A percentile compares a stretch with the other conserved stretches of the same genome.
phyloP scores from a whole-genome alignment of 2,888 invertebrate species.

The Tineola bisselliella region DNA sequence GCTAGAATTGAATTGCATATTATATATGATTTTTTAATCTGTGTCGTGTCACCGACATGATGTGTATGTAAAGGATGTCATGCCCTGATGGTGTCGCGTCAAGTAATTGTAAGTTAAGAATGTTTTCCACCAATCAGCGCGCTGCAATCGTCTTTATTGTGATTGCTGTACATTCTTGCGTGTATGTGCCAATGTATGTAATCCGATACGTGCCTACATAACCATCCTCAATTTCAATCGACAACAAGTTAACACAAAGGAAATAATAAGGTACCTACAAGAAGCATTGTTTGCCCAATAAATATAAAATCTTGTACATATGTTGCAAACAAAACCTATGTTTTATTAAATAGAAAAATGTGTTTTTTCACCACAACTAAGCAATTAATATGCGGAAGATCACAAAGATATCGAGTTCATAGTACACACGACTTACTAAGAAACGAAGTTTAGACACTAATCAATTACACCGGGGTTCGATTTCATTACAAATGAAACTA shows the following conservation, averaged over 20 bases:
- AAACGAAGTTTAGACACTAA: neutral
- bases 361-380: too few species aligned
- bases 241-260: too few species aligned
- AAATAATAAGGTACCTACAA: neutral
- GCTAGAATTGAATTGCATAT: neutral
- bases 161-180: neutral
- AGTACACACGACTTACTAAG: neutral
- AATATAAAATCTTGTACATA: too few species aligned
- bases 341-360: too few species aligned
- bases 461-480: neutral
- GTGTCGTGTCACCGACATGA: conserved; percentile 7
- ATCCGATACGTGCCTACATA: neutral
- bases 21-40: neutral
- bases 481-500: neutral
- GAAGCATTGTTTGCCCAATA: too few species aligned
- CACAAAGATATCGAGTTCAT: neutral
- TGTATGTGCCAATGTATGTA: conserved; percentile 2
- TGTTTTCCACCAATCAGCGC: conserved; percentile 6
- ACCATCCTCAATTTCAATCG: too few species aligned
- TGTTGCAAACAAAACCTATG: too few species aligned
- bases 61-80: conserved; percentile 23
- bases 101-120: conserved; percentile 28
- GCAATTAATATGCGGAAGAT: neutral
- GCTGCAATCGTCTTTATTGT: neutral
- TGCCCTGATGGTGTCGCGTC: conserved; percentile 40